These are phyloP conservation scores for Vipera latastei DNA, from an alignment of 2,797 vertebrate genomes.

Conservation along the genomic window DNA sequence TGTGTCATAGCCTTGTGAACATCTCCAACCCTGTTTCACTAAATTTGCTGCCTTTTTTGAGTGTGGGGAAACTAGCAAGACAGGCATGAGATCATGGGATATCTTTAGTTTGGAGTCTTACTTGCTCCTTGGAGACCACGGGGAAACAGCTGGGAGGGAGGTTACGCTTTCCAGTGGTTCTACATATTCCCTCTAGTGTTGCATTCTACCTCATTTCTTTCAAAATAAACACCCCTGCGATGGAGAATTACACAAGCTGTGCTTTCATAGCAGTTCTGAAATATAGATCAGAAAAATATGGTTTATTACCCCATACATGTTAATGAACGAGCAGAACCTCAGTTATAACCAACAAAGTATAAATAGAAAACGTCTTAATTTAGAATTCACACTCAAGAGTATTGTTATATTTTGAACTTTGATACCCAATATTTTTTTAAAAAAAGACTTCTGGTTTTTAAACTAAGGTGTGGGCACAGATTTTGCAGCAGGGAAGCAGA, in stretches of 20 bases:
- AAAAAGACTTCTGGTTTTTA: neutral
- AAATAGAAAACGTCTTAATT: neutral
- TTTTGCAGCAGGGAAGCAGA: neutral
- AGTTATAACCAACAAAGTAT: neutral
- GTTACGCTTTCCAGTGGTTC: neutral
- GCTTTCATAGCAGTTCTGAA: neutral
- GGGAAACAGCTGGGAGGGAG: neutral
- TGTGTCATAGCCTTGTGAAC: too few species aligned
- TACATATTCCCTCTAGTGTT: neutral
- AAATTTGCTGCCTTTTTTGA: neutral
- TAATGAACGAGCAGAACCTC: neutral
- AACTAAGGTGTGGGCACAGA: neutral
- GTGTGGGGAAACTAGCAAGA: neutral
- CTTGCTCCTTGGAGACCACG: neutral
- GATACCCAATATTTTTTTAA: neutral
- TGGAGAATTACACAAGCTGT: neutral
- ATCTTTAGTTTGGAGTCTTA: neutral
- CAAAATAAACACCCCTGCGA: neutral
- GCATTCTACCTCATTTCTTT: neutral
- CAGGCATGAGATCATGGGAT: neutral
- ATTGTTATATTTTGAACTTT: neutral
- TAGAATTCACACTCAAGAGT: neutral
- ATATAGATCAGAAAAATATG: neutral
- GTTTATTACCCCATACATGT: neutral
- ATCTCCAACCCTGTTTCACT: neutral